Conservation (phyloP, 1,140 invertebrate genomes). For the Ladona fulva region DNA sequence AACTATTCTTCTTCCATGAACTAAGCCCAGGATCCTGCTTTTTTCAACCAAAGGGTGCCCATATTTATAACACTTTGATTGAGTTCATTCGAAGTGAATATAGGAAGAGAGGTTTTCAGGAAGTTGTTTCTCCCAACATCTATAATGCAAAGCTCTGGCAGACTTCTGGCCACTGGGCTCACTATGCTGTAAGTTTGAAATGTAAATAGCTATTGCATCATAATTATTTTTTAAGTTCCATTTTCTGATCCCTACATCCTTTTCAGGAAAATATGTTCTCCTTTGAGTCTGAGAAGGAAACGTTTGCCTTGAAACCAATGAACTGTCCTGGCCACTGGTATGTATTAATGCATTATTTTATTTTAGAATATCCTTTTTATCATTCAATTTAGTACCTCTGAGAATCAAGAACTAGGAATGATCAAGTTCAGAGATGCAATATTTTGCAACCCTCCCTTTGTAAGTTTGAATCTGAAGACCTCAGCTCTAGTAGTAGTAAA, state of each 20-base stretch:
- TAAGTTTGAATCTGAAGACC: too few species aligned
- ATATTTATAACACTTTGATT: constrained; percentile 92
- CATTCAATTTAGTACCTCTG: too few species aligned
- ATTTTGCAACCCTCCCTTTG: too few species aligned
- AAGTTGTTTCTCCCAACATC: constrained; percentile 95
- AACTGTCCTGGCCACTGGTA: constrained; percentile 97
- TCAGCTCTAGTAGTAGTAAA: too few species aligned
- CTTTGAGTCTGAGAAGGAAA: constrained; percentile 96
- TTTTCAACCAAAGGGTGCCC: constrained; percentile 91
- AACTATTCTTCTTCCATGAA: constrained; percentile 98
- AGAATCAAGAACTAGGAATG: too few species aligned
- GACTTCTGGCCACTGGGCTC: constrained; percentile 96
- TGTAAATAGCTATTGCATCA: constrained; percentile 20
- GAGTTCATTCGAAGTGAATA: constrained; percentile 87
- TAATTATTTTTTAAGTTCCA: not conserved
- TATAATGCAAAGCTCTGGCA: constrained; percentile 97
- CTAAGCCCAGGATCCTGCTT: constrained; percentile 97
- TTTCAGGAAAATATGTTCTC: constrained; percentile 86
- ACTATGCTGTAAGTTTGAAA: constrained; percentile 62
- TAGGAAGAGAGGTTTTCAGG: constrained; percentile 86
- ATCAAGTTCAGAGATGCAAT: too few species aligned
- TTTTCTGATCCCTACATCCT: constrained; percentile 24
- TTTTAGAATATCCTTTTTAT: too few species aligned
- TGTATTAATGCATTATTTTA: constrained; percentile 29
- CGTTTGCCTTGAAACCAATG: constrained; percentile 98